Evolutionary conservation across 2,797 vertebrate species (phyloP).

Genomic region (Sylvilagus floridanus): DNA sequence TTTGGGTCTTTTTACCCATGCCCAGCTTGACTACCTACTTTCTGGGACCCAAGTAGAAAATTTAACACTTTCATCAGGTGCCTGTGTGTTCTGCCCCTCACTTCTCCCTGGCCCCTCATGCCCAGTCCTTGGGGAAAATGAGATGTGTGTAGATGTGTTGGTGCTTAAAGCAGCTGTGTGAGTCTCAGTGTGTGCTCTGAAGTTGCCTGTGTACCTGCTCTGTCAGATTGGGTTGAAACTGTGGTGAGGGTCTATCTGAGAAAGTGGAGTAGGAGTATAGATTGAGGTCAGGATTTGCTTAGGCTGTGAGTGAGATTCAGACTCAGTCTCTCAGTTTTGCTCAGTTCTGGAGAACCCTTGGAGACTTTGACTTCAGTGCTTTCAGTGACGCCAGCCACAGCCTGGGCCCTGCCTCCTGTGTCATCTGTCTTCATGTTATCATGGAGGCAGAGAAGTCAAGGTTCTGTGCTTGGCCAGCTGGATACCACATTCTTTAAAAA

Average conservation of each 20-base stretch:
- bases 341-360: too few relatives aligned
- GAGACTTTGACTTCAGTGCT: too few relatives aligned
- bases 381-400: too few relatives aligned
- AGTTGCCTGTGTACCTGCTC: neutral
- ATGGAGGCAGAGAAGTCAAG: too few relatives aligned
- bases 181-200: neutral
- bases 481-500: too few relatives aligned
- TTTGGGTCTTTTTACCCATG: constrained; percentile 92
- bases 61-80: constrained; percentile 98
- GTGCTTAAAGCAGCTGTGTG: neutral
- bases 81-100: constrained; percentile 92
- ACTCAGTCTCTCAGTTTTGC: too few relatives aligned
- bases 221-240: neutral
- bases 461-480: too few relatives aligned
- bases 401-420: too few relatives aligned
- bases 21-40: constrained; percentile 97
- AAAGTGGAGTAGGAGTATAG: too few relatives aligned
- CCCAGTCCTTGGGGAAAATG: constrained; percentile 11
- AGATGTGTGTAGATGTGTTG: neutral
- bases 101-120: neutral
- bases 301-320: too few relatives aligned
- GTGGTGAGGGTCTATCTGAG: neutral
- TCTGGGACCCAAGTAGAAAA: constrained; percentile 97
- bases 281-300: too few relatives aligned
- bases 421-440: too few relatives aligned